Percentiles rank a stretch among this genome's conserved stretches.
phyloP scores from a whole-genome alignment of 2,888 invertebrate species.

The Apodemia duryi region DNA sequence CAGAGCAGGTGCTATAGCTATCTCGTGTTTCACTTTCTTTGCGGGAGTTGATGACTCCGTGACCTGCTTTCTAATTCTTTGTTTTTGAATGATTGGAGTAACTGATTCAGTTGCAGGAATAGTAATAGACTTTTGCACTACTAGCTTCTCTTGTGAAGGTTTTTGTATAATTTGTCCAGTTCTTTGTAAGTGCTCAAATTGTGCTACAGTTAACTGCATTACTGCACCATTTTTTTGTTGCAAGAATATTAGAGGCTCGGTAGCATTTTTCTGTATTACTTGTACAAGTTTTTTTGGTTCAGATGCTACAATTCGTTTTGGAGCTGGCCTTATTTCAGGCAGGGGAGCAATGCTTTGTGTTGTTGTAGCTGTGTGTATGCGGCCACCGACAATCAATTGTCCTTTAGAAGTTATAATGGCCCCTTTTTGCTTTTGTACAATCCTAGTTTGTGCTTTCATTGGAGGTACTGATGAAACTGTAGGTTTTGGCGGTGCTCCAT shows the following conservation, averaged over 20 bases:
- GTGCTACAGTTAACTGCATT: slow-evolving; percentile 70
- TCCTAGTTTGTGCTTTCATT: slow-evolving; percentile 53
- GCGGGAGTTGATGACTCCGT: slow-evolving; percentile 45
- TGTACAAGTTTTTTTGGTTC: slow-evolving; percentile 62
- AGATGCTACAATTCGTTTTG: slow-evolving; percentile 53
- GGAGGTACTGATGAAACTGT: slow-evolving; percentile 41
- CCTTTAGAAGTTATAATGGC: slow-evolving; percentile 79
- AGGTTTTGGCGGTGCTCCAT: slow-evolving; percentile 45
- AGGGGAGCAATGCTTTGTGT: slow-evolving; percentile 69
- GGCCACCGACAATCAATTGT: slow-evolving; percentile 72
- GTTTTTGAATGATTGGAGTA: slow-evolving; percentile 43
- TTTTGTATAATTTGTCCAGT: slow-evolving; percentile 71
- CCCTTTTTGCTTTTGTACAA: slow-evolving; percentile 66
- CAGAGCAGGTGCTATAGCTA: slow-evolving; percentile 49
- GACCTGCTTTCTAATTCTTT: slow-evolving; percentile 50
- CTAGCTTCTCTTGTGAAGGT: slow-evolving; percentile 49
- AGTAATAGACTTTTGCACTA: slow-evolving; percentile 56
- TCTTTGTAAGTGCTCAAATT: slow-evolving; percentile 70
- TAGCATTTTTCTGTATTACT: slow-evolving; percentile 53
- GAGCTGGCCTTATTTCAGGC: slow-evolving; percentile 60
- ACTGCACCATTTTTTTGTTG: slow-evolving; percentile 72
- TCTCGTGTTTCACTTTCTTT: slow-evolving; percentile 58
- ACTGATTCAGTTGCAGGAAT: slow-evolving; percentile 45
- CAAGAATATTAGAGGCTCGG: slow-evolving; percentile 64
- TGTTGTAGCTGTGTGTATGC: slow-evolving; percentile 52